phyloP scores from a whole-genome alignment of 2,888 invertebrate genomes.

The Abrostola tripartita region DNA sequence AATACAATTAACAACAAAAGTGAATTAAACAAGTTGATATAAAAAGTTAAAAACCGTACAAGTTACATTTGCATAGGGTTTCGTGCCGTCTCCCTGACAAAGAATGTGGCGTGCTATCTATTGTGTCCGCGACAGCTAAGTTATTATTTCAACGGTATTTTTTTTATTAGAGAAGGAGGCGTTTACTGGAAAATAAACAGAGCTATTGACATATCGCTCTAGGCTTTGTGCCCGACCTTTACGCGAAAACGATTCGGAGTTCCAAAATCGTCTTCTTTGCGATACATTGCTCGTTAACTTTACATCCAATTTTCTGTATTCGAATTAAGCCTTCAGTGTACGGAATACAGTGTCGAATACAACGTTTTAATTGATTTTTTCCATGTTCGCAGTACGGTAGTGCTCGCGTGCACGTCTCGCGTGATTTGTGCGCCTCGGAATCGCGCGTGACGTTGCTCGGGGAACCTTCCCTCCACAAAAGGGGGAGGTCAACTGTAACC shows the following conservation, averaged over 20 bases:
- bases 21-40: conserved; percentile 40
- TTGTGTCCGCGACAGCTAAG: conserved; percentile 73
- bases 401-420: conserved; percentile 81
- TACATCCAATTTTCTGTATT: rapidly evolving
- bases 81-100: conserved; percentile 64
- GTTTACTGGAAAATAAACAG: conserved; percentile 83
- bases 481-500: conserved; percentile 73
- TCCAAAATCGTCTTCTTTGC: not conserved
- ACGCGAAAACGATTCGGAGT: conserved; percentile 14
- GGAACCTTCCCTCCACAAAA: conserved; percentile 70
- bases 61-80: conserved; percentile 75
- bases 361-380: conserved; percentile 59
- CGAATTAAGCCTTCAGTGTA: conserved; percentile 49
- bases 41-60: conserved; percentile 60
- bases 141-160: conserved; percentile 81
- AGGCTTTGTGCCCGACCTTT: conserved; percentile 54
- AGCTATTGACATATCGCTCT: conserved; percentile 81
- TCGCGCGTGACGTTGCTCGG: conserved; percentile 83
- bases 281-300: conserved; percentile 54
- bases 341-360: conserved; percentile 15
- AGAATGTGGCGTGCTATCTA: conserved; percentile 80
- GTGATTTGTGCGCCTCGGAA: conserved; percentile 84
- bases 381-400: conserved; percentile 60
- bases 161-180: conserved; percentile 77
- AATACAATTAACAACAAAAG: conserved; percentile 22